Evolutionary conservation across 2,888 invertebrate genomes (phyloP), one percentile per base, ranked within the genome.

Genomic region (Bombylius major): DNA sequence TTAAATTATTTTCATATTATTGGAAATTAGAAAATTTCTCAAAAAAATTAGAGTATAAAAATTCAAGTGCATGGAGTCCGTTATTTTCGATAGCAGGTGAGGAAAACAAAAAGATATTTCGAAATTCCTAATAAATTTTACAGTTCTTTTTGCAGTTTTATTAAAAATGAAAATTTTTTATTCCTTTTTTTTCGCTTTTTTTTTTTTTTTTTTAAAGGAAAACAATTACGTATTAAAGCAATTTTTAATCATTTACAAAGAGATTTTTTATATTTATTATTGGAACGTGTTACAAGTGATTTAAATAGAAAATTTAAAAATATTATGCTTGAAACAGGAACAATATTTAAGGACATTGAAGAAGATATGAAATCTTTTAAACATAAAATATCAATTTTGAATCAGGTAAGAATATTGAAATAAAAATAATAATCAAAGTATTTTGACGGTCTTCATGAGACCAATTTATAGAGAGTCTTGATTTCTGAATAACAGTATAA

Each of bases 21-120:
- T 74, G 74, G 74, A 70, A 70, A 54, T 55, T 74, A 51, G 72
- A 74, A n/a, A 71, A 71, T 57, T 66, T 71, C 50, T 68, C 68
- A 4, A 61, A 65, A 39, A 67, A 65, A 42, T 63, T 73, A 14
- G 62, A 65, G 46, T 59, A 59, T 0, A 61, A 63, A 4, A 64
- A 63, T 13, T 60, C 60, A 31, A 64, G 61, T 11, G 59, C 69
- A 13, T 63, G 64, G 32, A 73, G 71, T 60, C 74, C 73, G 5
- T 62, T 66, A 46, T 73, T 73, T 59, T 67, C 70, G 7, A 60
- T 62, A 48, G 50, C 58, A 32, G 60, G 60, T 60, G 53, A 52
- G 5, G 11, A 33, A 13, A 45, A n/a, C n/a, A 11, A 14, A 45
- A 11, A 12, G 2, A 36, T 45, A 53, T 53, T n/a, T 33, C 34